A percentile compares a stretch with the other conserved stretches of the same genome.
These are phyloP conservation scores for Kryphioiulus occultus DNA, from an alignment of 2,888 invertebrate species.

Conservation along the genomic window DNA sequence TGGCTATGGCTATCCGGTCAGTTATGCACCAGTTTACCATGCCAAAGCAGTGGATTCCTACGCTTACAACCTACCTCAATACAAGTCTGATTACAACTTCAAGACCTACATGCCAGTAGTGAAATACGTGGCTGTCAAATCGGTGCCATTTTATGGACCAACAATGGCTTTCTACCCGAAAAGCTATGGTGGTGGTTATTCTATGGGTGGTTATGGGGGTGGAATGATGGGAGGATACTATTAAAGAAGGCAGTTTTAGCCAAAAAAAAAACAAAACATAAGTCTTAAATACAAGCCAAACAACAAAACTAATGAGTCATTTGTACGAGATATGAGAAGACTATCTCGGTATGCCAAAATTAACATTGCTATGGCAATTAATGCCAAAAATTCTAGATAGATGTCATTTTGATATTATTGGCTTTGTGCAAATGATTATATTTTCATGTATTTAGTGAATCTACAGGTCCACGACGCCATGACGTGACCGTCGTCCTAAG, in stretches of 20 bases:
- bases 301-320: not conserved
- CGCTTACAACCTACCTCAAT: constrained; percentile 46
- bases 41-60: constrained; percentile 47
- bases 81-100: constrained; percentile 40
- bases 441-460: not conserved
- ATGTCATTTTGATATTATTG: not conserved
- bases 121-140: constrained; percentile 43
- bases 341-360: not conserved
- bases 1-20: constrained; percentile 43
- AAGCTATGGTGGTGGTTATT: not conserved
- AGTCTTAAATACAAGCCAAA: not conserved
- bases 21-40: constrained; percentile 45
- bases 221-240: constrained; percentile 31
- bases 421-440: not conserved
- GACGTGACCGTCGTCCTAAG: too few relatives aligned
- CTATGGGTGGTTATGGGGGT: constrained; percentile 39
- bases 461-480: not conserved
- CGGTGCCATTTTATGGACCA: constrained; percentile 46
- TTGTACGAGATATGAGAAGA: not conserved
- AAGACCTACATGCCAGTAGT: constrained; percentile 49
- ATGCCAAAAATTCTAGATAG: not conserved
- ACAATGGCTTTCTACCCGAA: constrained; percentile 45
- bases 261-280: not conserved
- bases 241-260: not conserved
- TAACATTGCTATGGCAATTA: not conserved